Base-by-base conservation (phyloP, 1,140 invertebrate species). In the Zaprionus camerounensis region DNA sequence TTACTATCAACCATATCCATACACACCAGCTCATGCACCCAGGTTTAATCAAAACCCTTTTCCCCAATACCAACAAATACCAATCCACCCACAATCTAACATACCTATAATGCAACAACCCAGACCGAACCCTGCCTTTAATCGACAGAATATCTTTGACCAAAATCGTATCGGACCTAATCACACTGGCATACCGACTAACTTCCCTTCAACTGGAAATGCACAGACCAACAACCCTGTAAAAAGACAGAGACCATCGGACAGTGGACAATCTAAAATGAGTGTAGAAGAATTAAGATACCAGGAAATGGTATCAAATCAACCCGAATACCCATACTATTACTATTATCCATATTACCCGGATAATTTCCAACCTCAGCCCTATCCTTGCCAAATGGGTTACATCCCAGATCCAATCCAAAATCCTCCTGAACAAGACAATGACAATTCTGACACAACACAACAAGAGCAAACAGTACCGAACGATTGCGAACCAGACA, bases 251-350 rank as follows among this genome's bases (percentile, higher is more conserved):
- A 58, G 53, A 56, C 53, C 53, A 56, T 56, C 55, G 2, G 55
- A 57, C 56, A 59, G 57, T 15, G 57, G 57, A 63, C 61, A 49
- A 5, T 41, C 57, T 5, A 26, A 59, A 24, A 59, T 59, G 57
- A 59, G 57, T 24, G 0, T n/a, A 12, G 57, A 59, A 22, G 57
- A 59, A 5, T 4, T 41, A 41, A 59, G 36, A 15, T 59, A 59
- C 36, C 57, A 59, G 2, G 36, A 41, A 59, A 20, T 0, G 20
- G 38, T 59, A 24, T 24, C 34, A 2, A 38, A 22, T 2, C 57
- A 20, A 44, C 20, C 31, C 9, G 34, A 59, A 41, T 41, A 11
- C 11, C 17, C 20, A 13, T 24, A 59, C 2, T 44, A 44, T 61
- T 17, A 46, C 7, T 46, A 17, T 17, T 46, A 46, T 17, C 41